Percentiles rank a stretch among this genome's conserved stretches.
phyloP scores from a whole-genome alignment of 2,888 invertebrate genomes.

The Artemia sp. region DNA sequence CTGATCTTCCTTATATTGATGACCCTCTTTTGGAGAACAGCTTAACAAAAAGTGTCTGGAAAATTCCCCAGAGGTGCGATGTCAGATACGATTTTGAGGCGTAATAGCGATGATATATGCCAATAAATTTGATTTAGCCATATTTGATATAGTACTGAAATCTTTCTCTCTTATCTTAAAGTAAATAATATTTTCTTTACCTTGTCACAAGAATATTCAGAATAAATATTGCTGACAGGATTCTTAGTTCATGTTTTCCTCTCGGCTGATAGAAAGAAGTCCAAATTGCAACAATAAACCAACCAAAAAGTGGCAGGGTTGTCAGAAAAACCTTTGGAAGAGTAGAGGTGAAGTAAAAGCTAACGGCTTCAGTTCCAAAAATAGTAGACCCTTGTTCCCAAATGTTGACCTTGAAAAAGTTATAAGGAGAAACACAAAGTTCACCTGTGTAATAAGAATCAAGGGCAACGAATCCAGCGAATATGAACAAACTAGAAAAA shows the following conservation, averaged over 20 bases:
- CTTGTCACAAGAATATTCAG: not conserved
- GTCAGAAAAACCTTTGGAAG: not conserved
- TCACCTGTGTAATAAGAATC: not conserved
- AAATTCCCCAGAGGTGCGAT: too few relatives aligned
- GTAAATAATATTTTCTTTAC: not conserved
- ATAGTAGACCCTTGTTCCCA: conserved; percentile 9
- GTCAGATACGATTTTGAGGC: too few relatives aligned
- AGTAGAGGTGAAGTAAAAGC: not conserved
- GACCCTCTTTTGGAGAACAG: too few relatives aligned
- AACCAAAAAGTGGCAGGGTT: not conserved
- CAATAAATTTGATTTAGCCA: too few relatives aligned
- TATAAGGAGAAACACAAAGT: not conserved
- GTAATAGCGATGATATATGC: too few relatives aligned
- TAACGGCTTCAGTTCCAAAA: conserved; percentile 7
- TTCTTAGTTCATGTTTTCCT: not conserved
- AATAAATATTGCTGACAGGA: not conserved
- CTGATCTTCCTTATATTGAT: too few relatives aligned
- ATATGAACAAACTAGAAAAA: not conserved
- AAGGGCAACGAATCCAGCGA: not conserved
- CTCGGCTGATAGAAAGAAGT: not conserved
- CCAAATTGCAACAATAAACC: not conserved
- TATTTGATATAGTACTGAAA: too few relatives aligned
- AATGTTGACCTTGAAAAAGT: not conserved
- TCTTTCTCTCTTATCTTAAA: too few relatives aligned
- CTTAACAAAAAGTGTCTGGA: too few relatives aligned